Base-by-base conservation (phyloP, 2,888 invertebrate genomes). In the Ganaspis brasiliensis region DNA sequence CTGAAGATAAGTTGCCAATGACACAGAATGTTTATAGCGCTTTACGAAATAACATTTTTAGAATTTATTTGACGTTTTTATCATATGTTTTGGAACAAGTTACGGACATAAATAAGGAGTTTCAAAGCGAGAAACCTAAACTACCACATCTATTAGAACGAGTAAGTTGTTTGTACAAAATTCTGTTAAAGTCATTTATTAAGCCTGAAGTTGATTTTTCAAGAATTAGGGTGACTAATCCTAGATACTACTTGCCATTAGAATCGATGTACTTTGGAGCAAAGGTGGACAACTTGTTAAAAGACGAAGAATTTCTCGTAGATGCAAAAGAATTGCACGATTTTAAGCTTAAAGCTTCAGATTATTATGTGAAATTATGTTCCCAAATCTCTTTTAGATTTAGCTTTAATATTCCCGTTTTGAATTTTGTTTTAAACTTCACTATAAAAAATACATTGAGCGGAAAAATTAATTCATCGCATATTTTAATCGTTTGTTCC, bases 301-400 rank as follows among this genome's bases (percentile, higher is more conserved):
- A 77, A 5, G 57, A 45, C n/a, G 52, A 24, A 31, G 5, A 31
- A 2, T 4, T 35, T 21, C 5, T 57, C 0, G 56, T 77, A 12
- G 74, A 77, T 45, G 8, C 56, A 21, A 52, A 16, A 26, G 74
- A 77, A 19, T n/a, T 77, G 0, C 70, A 77, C n/a, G 56, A 56
- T 19, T 77, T 77, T 26, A 63, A 37, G 67, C 57, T 24, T 16
- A 57, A 56, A 10, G 63, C 76, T 16, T 59, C 72, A n/a, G 31
- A 26, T 1, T 76, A 72, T 72, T 76, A 72, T 57, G 21, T 76
- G 2, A 45, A 5, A 12, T 56, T 73, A 40, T 49, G 67, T 1
- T 26, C 45, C n/a, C 76, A 76, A 49, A 73, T 73, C 1, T 73
- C 49, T 63, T 73, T 37, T 14, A 26, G 76, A 67, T 76, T 76